phyloP scores from a whole-genome alignment of 2,888 invertebrate genomes.

The Blastobasis lacticolella region DNA sequence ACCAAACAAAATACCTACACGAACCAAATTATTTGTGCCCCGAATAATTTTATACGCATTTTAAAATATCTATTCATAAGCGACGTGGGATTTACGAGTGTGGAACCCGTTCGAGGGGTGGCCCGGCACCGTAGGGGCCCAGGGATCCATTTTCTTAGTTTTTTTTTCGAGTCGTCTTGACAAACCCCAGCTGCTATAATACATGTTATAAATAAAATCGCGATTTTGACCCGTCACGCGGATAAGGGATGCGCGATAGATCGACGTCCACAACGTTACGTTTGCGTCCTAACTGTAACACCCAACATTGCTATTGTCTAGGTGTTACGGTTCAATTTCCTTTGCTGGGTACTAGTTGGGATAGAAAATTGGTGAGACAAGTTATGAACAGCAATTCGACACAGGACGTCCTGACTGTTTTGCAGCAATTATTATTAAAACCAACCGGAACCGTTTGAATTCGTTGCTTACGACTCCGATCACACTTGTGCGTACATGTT shows the following conservation, averaged over 20 bases:
- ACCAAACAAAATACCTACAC: constrained; percentile 50
- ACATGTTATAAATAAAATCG: constrained; percentile 73
- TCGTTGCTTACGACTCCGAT: constrained; percentile 24
- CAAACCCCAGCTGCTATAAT: constrained; percentile 69
- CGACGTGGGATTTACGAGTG: constrained; percentile 70
- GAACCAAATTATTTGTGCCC: constrained; percentile 66
- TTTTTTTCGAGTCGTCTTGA: constrained; percentile 69
- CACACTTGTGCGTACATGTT: constrained; percentile 1
- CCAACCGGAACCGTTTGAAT: constrained; percentile 58
- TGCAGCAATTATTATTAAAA: constrained; percentile 66
- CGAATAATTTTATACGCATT: constrained; percentile 73
- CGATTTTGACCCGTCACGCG: constrained; percentile 71
- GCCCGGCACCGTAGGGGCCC: constrained; percentile 41
- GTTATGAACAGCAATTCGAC: constrained; percentile 47
- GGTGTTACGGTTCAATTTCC: constrained; percentile 22
- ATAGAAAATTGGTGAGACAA: neutral
- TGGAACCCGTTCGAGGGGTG: constrained; percentile 70
- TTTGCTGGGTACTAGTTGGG: constrained; percentile 23
- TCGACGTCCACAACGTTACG: constrained; percentile 24
- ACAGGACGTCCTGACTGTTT: constrained; percentile 71
- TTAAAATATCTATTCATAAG: constrained; percentile 68
- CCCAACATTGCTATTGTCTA: constrained; percentile 10
- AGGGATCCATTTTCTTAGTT: constrained; percentile 51
- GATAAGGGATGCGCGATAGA: constrained; percentile 55
- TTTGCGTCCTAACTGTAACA: constrained; percentile 5